phyloP scores from a whole-genome alignment of 2,113 vertebrate genomes.

The Dolichallabes microphthalmus region DNA sequence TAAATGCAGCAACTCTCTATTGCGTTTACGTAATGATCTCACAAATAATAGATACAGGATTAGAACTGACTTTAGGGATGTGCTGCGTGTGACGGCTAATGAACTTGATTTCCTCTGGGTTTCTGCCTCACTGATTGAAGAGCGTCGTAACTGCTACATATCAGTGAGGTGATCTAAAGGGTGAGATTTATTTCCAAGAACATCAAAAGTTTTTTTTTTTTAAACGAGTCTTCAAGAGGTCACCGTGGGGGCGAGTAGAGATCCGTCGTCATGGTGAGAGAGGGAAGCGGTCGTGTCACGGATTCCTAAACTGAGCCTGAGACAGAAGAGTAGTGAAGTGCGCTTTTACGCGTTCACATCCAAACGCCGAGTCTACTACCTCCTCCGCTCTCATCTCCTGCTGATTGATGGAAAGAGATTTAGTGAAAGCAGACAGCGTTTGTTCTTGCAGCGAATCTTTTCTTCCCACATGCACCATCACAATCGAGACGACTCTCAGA shows the following conservation, averaged over 20 bases:
- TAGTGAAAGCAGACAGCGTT: background rate
- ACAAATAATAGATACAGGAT: background rate
- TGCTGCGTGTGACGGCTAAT: background rate
- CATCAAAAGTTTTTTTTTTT: background rate
- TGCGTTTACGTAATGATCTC: background rate
- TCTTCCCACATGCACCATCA: background rate
- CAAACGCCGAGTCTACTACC: background rate
- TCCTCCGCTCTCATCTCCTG: background rate
- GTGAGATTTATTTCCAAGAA: background rate
- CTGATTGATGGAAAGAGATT: constrained; percentile 14
- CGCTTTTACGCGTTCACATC: background rate
- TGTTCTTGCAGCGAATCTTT: constrained; percentile 1
- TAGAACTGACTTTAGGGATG: background rate
- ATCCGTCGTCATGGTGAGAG: background rate
- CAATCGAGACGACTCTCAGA: background rate
- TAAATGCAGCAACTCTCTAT: background rate
- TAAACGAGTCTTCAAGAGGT: background rate
- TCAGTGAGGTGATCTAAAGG: background rate
- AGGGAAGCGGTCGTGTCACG: background rate
- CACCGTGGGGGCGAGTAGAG: background rate
- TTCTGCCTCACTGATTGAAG: background rate
- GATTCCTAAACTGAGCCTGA: background rate
- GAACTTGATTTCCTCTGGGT: background rate
- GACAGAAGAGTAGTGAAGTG: background rate
- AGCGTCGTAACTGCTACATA: background rate